Evolutionary conservation across 2,888 invertebrate genomes (phyloP), one percentile per base, ranked within the genome.

Genomic region (Artemia sinica): DNA sequence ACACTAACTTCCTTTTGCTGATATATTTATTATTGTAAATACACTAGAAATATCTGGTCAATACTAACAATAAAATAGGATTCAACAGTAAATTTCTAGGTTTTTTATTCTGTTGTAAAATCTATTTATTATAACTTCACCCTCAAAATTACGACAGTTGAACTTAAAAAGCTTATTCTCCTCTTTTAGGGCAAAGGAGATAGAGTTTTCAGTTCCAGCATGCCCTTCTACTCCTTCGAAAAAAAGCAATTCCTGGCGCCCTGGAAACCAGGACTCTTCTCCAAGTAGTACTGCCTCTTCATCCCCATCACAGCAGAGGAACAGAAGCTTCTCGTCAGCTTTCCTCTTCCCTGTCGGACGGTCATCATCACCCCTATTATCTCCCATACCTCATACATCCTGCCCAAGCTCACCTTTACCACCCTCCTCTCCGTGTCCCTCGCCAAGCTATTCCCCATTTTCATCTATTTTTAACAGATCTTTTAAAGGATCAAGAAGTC

Each of bases 121-220:
- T 28, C 28, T 28, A 28, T 4, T 2, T 28, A 28, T 28, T 28
- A 2, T 28, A 28, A 28, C 28, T 28, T 28, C 28, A 28, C 28
- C 1, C 28, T 28, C 28, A 28, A 4, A 28, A 28, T 28, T 28
- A 28, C 28, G 2, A 4, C 28, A 28, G 28, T 4, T 28, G 28
- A 28, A 28, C 28, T 28, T 28, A 28, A 28, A 28, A 28, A 28
- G 28, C 28, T 81, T 73, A 75, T 81, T 71, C 80, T 80, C 1
- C 75, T 81, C 4, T 75, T 81, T 1, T 79, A 82, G 67, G 80
- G 74, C 75, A 13, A 75, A 75, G 70, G 75, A 75, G 70, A 75
- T 76, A 68, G 73, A 73, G 69, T 76, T 76, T 73, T 74, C 74
- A 28, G 71, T 76, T 63, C 75, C 76, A 8, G 67, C 67, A 28